Conservation (phyloP, 2,888 invertebrate species). For the Dryococelus australis region DNA sequence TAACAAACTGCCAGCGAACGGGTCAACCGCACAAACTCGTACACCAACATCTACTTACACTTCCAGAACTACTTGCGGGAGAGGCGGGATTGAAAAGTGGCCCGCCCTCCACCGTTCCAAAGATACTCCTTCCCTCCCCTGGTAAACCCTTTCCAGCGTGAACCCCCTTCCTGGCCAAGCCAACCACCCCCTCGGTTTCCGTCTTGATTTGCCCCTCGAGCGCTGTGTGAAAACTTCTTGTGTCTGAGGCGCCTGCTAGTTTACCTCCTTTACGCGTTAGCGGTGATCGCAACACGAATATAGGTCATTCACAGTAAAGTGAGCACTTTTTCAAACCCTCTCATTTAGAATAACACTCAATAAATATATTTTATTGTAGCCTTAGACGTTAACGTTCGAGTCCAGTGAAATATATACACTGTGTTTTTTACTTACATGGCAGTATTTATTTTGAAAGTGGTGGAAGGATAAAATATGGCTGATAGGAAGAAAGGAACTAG, state of each 20-base stretch:
- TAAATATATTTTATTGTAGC: too few species aligned
- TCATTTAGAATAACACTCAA: too few species aligned
- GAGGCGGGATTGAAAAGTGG: conserved; percentile 22
- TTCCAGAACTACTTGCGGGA: conserved; percentile 28
- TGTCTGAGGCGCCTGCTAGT: neutral
- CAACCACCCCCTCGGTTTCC: neutral
- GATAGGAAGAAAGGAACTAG: too few species aligned
- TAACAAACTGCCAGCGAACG: conserved; percentile 29
- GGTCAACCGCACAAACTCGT: conserved; percentile 30
- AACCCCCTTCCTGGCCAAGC: neutral
- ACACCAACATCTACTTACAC: conserved; percentile 31
- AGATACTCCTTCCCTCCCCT: neutral
- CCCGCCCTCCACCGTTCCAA: neutral
- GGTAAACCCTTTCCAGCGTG: too few species aligned
- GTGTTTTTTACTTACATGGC: too few species aligned
- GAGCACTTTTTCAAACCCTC: too few species aligned
- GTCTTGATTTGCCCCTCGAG: conserved; percentile 9
- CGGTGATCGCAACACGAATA: neutral
- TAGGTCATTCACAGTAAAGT: too few species aligned
- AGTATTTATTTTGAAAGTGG: too few species aligned
- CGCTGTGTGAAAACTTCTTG: neutral
- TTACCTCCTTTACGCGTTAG: neutral
- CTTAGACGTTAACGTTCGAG: too few species aligned
- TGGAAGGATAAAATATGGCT: too few species aligned
- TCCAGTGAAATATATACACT: too few species aligned